These are phyloP conservation scores for Zonitis immaculata DNA, from an alignment of 2,888 invertebrate species.

Conservation along the genomic window DNA sequence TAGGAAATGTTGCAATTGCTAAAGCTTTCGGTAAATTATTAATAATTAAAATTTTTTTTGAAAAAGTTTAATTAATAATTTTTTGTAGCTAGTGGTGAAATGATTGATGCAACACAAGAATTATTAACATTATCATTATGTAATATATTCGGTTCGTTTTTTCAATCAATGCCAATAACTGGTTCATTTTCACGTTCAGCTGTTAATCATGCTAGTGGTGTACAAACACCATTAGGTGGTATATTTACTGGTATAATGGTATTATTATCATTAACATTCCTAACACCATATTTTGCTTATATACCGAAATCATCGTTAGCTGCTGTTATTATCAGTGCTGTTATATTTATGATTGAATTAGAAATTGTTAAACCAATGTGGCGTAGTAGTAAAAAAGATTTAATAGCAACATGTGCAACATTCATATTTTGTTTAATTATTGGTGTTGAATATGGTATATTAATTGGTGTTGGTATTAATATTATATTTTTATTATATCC, in stretches of 20 bases:
- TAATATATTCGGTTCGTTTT: constrained; percentile 83
- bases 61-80: not conserved
- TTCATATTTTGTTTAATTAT: constrained; percentile 75
- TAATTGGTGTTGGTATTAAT: constrained; percentile 76
- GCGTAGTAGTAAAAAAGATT: constrained; percentile 74
- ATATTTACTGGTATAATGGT: constrained; percentile 74
- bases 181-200: constrained; percentile 88
- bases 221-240: constrained; percentile 83
- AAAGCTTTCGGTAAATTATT: constrained; percentile 80
- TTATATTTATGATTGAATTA: constrained; percentile 92
- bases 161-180: constrained; percentile 85
- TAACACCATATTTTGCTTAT: constrained; percentile 86
- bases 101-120: constrained; percentile 87
- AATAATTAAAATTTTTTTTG: not conserved
- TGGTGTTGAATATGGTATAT: constrained; percentile 83
- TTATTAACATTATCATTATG: constrained; percentile 78
- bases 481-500: constrained; percentile 74
- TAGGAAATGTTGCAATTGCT: constrained; percentile 93
- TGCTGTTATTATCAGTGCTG: constrained; percentile 91
- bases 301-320: constrained; percentile 87
- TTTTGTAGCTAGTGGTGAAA: constrained; percentile 66
- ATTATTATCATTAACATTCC: constrained; percentile 73
- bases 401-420: constrained; percentile 76
- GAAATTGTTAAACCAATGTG: constrained; percentile 83
- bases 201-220: constrained; percentile 93